A percentile compares a stretch with the other conserved stretches of the same genome.
phyloP scores from a whole-genome alignment of 2,797 vertebrate genomes.

The Hydrophis major region DNA sequence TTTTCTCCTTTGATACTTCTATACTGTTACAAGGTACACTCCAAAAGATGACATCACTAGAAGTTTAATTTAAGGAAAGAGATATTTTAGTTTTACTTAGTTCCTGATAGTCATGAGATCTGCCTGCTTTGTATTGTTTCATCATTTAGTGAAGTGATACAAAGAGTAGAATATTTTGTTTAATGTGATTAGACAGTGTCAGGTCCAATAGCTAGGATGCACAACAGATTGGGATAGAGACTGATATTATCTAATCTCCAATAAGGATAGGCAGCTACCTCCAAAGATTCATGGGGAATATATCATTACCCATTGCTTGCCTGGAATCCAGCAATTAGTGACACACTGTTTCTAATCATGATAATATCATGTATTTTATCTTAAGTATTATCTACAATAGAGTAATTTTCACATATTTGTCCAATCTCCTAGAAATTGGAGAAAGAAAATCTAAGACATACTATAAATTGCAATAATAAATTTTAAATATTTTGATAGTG shows the following conservation, averaged over 20 bases:
- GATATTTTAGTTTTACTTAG: background rate
- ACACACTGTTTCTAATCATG: background rate
- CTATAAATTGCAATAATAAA: background rate
- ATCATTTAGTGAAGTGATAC: background rate
- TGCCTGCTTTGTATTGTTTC: background rate
- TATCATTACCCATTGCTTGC: background rate
- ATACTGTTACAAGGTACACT: background rate
- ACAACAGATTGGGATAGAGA: background rate
- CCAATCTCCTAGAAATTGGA: background rate
- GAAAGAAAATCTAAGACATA: background rate
- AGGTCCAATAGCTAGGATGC: background rate
- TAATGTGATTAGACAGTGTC: background rate
- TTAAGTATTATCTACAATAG: background rate
- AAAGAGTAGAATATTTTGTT: background rate
- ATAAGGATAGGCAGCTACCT: no score
- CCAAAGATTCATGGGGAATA: background rate
- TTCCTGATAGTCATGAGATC: background rate
- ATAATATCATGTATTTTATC: background rate
- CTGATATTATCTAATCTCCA: background rate
- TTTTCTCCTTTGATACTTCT: background rate
- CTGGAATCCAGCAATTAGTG: background rate
- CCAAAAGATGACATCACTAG: background rate
- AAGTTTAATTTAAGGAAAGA: background rate
- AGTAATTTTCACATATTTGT: background rate
- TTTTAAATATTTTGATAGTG: no score